Percentiles rank a stretch among this genome's conserved stretches.
phyloP scores from a whole-genome alignment of 2,797 vertebrate genomes.

The Halcyon badia region DNA sequence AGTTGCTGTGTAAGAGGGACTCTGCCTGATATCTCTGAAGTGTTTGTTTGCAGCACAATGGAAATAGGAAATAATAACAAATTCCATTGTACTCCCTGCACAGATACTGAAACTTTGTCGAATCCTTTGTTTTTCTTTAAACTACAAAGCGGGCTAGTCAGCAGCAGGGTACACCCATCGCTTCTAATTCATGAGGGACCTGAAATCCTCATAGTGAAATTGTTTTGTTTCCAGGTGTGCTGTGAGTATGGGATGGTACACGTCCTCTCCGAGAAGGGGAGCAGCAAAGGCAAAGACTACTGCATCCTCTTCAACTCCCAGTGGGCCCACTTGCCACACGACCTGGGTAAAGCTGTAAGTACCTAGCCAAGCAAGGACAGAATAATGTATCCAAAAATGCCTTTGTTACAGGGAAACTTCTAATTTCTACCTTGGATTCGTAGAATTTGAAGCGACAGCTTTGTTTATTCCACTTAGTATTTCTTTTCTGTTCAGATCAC shows the following conservation, averaged over 20 bases:
- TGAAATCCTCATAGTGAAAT: background rate
- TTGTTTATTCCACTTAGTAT: background rate
- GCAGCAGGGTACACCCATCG: background rate
- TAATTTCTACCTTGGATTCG: background rate
- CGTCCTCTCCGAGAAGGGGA: constrained; percentile 85
- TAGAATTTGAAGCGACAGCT: background rate
- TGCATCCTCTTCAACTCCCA: constrained; percentile 96
- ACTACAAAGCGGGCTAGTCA: background rate
- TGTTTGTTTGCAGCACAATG: background rate
- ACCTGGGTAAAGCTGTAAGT: constrained; percentile 94
- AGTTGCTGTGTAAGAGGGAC: background rate
- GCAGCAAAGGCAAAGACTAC: constrained; percentile 91
- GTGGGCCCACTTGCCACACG: constrained; percentile 95
- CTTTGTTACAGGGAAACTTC: background rate
- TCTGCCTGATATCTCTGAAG: background rate
- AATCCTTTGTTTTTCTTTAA: background rate
- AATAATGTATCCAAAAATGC: background rate
- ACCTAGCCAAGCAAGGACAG: background rate
- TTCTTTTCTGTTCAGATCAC: background rate
- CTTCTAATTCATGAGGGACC: background rate
- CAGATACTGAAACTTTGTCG: background rate
- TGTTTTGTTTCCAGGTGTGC: constrained; percentile 81
- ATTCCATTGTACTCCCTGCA: background rate
- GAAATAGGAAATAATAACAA: background rate
- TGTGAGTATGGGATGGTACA: constrained; percentile 94